A percentile compares a stretch with the other conserved stretches of the same genome.
Conservation (phyloP, 2,888 invertebrate genomes). For the Cephalotes varians region DNA sequence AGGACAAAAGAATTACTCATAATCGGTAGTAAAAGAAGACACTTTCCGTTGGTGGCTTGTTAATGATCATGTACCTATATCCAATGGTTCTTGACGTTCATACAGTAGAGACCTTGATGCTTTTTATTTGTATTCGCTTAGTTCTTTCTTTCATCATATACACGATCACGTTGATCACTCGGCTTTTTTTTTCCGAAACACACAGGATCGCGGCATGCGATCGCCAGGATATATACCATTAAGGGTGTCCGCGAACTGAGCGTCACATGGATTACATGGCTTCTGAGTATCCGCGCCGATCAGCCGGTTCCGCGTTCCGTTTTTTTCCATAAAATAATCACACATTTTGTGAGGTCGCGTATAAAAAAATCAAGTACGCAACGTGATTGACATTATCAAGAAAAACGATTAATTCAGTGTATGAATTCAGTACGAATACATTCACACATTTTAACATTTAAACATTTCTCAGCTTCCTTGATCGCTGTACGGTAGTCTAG, state of each 20-base stretch:
- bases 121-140: conserved; percentile 70
- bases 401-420: not conserved
- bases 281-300: conserved; percentile 61
- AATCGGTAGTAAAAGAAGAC: conserved; percentile 24
- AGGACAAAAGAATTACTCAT: conserved; percentile 33
- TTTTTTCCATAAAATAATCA: conserved; percentile 33
- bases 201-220: conserved; percentile 70
- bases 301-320: conserved; percentile 30
- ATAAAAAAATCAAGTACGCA: not conserved
- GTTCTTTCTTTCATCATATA: conserved; percentile 48
- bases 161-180: conserved; percentile 57
- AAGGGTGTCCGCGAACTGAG: conserved; percentile 66
- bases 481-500: not conserved
- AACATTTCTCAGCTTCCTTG: not conserved
- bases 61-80: conserved; percentile 73
- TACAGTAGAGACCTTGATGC: conserved; percentile 73
- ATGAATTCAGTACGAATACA: not conserved
- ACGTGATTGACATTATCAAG: conserved; percentile 5
- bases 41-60: conserved; percentile 67
- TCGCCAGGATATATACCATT: conserved; percentile 72
- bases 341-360: conserved; percentile 1
- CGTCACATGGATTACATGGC: conserved; percentile 64
- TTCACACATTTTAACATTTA: not conserved
- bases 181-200: conserved; percentile 68
- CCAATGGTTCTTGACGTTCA: conserved; percentile 73